Evolutionary conservation across 1,140 invertebrate species (phyloP).

Genomic region (Muscidifurax raptorellus): DNA sequence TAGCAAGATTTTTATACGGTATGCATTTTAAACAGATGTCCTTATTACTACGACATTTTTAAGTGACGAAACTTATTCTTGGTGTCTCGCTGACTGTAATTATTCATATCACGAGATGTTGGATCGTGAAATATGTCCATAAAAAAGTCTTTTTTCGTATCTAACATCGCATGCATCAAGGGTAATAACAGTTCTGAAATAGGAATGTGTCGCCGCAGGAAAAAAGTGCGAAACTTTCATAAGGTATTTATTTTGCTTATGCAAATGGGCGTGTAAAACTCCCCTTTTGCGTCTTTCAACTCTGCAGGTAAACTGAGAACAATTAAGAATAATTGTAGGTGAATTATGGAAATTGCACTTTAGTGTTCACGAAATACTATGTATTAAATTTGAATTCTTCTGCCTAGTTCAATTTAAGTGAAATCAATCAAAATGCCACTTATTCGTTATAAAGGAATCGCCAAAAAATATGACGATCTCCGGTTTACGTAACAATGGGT

Average conservation of each 20-base stretch:
- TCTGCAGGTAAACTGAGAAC: background rate
- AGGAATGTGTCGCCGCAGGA: background rate
- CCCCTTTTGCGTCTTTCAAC: background rate
- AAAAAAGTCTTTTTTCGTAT: background rate
- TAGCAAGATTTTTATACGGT: too few relatives aligned
- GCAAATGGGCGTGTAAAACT: background rate
- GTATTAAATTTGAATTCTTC: background rate
- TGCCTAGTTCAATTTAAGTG: background rate
- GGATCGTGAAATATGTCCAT: too few relatives aligned
- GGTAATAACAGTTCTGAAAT: background rate
- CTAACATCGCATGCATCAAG: background rate
- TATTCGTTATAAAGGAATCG: background rate
- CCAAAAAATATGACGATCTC: background rate
- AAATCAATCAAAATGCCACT: background rate
- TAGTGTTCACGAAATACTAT: background rate
- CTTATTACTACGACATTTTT: too few relatives aligned
- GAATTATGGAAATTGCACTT: background rate
- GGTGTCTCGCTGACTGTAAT: too few relatives aligned
- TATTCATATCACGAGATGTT: too few relatives aligned
- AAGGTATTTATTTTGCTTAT: background rate
- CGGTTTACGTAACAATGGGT: constrained; percentile 31
- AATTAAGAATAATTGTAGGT: background rate
- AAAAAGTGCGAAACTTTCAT: background rate
- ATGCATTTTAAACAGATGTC: too few relatives aligned
- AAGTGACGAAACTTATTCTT: too few relatives aligned